Percentiles rank a stretch among this genome's conserved stretches.
Evolutionary conservation across 2,888 invertebrate species (phyloP).

Genomic region (Drosophila lutescens): DNA sequence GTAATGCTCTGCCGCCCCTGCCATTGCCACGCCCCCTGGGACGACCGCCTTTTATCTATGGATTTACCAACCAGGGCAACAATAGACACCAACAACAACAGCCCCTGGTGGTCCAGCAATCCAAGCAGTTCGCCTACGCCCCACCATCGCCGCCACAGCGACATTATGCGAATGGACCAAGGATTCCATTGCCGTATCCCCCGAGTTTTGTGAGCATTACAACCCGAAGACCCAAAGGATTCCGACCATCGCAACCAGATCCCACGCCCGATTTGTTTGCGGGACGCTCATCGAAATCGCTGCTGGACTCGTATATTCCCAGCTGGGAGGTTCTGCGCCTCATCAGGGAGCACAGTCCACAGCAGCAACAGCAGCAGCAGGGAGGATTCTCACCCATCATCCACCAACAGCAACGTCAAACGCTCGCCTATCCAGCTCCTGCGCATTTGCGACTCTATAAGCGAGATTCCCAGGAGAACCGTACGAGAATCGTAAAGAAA

Average conservation of each 20-base stretch:
- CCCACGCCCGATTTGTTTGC: constrained; percentile 77
- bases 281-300: constrained; percentile 84
- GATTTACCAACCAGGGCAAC: constrained; percentile 33
- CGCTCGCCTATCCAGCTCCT: constrained; percentile 60
- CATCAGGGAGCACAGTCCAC: constrained; percentile 58
- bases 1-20: constrained; percentile 48
- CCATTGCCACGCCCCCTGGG: constrained; percentile 42
- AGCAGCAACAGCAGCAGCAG: neutral
- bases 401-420: constrained; percentile 42
- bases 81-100: constrained; percentile 2
- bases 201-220: constrained; percentile 82
- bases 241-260: constrained; percentile 61
- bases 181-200: constrained; percentile 77
- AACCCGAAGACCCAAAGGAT: constrained; percentile 55
- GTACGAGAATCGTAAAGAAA: constrained; percentile 59
- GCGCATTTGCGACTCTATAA: constrained; percentile 59
- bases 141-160: constrained; percentile 78
- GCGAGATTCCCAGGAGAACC: constrained; percentile 46
- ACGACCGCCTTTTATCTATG: constrained; percentile 50
- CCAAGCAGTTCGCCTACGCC: constrained; percentile 81
- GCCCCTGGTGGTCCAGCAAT: constrained; percentile 54
- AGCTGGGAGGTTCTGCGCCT: constrained; percentile 84
- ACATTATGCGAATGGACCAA: constrained; percentile 48
- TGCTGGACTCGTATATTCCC: constrained; percentile 87
- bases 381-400: constrained; percentile 20